Evolutionary conservation across 2,888 invertebrate species (phyloP).

Genomic region (Cataglyphis albicans): DNA sequence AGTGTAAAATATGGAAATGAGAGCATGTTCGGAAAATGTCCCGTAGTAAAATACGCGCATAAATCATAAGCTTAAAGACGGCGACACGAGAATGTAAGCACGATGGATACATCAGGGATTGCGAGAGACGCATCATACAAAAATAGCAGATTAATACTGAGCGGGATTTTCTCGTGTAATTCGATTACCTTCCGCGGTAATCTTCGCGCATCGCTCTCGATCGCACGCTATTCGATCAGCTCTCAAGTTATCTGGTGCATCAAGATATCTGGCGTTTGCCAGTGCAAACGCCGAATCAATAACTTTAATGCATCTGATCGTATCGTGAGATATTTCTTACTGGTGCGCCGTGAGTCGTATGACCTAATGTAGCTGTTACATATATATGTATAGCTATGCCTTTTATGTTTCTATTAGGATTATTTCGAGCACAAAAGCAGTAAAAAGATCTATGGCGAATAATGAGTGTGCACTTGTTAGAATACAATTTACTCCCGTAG

Average conservation of each 20-base stretch:
- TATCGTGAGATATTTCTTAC: background rate
- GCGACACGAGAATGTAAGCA: background rate
- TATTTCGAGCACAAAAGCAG: background rate
- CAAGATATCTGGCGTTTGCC: constrained; percentile 20
- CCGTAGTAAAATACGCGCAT: constrained; percentile 38
- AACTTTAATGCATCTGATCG: constrained; percentile 31
- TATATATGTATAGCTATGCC: background rate
- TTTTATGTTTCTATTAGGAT: constrained; percentile 34
- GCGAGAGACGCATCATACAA: background rate
- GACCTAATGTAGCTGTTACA: background rate
- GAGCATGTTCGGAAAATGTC: constrained; percentile 36
- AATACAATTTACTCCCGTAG: constrained; percentile 3
- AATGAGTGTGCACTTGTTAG: background rate
- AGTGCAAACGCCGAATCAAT: constrained; percentile 19
- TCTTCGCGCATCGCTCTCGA: background rate
- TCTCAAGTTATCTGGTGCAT: background rate
- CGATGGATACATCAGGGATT: background rate
- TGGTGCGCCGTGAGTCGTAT: background rate
- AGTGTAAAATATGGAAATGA: constrained; percentile 37
- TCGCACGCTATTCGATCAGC: background rate
- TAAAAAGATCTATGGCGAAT: background rate
- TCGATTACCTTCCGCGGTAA: background rate
- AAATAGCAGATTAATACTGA: constrained; percentile 20
- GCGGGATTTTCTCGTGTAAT: constrained; percentile 22
- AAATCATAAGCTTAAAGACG: constrained; percentile 30